Conservation (phyloP, 2,888 invertebrate species). For the Drosophila glabriapex region DNA sequence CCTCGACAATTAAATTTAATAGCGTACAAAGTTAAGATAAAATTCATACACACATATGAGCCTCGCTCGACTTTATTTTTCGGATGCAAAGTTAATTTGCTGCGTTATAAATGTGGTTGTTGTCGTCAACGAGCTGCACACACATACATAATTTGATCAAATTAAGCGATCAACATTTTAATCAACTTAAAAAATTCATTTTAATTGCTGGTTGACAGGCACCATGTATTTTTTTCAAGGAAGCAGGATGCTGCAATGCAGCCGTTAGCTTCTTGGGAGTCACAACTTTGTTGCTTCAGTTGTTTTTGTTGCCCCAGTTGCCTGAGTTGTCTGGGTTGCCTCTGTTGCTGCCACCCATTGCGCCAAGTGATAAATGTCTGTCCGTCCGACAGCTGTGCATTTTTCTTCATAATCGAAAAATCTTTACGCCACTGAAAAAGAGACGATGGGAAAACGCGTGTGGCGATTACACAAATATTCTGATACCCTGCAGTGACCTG, state of each 20-base stretch:
- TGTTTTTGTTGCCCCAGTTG: slow-evolving; percentile 2
- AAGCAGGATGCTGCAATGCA: slow-evolving; percentile 14
- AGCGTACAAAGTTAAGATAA: slow-evolving; percentile 39
- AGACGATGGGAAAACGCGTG: background rate
- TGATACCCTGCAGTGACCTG: slow-evolving; percentile 26
- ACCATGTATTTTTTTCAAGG: background rate
- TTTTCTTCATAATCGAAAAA: slow-evolving; percentile 76
- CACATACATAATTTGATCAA: slow-evolving; percentile 39
- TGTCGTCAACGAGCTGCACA: slow-evolving; percentile 23
- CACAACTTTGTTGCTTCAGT: slow-evolving; percentile 14
- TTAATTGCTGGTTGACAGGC: slow-evolving; percentile 35
- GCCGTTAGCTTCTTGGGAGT: slow-evolving; percentile 18
- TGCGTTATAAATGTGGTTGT: background rate
- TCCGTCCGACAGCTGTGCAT: slow-evolving; percentile 67
- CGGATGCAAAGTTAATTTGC: slow-evolving; percentile 36
- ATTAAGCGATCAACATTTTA: slow-evolving; percentile 49
- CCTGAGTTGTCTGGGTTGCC: background rate
- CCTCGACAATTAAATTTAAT: slow-evolving; percentile 71
- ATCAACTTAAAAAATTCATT: slow-evolving; percentile 40
- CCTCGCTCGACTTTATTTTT: slow-evolving; percentile 1
- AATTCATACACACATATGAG: slow-evolving; percentile 15
- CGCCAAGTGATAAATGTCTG: slow-evolving; percentile 69
- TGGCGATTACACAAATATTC: slow-evolving; percentile 13
- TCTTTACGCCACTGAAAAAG: slow-evolving; percentile 48
- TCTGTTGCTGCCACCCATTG: slow-evolving; percentile 32